Percentiles rank a stretch among this genome's conserved stretches.
Conservation (phyloP, 2,113 vertebrate genomes). For the Corynorhinus townsendii region DNA sequence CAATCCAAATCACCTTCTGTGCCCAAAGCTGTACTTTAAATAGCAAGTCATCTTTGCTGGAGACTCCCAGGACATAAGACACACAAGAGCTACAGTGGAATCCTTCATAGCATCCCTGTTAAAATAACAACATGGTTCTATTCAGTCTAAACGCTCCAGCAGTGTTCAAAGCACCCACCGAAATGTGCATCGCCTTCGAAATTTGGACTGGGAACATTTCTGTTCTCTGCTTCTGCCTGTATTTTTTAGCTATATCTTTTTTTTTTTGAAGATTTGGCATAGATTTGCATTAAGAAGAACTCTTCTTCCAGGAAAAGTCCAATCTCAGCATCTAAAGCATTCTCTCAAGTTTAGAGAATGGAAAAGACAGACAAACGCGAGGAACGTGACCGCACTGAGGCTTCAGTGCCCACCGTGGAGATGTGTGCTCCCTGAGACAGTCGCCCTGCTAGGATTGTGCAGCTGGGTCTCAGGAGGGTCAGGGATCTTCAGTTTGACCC, state of each 20-base stretch:
- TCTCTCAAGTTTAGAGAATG: conserved; percentile 36
- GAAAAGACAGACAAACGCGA: neutral
- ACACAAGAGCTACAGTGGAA: neutral
- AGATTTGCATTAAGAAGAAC: neutral
- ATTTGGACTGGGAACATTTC: neutral
- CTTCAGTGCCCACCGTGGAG: neutral
- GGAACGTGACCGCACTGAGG: neutral
- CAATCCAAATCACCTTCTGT: conserved; percentile 45
- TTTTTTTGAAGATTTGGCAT: conserved; percentile 6
- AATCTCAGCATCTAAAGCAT: neutral
- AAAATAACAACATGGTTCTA: neutral
- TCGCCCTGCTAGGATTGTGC: neutral
- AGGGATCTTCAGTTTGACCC: neutral
- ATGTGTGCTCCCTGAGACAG: neutral
- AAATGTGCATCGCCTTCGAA: neutral
- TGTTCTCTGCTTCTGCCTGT: neutral
- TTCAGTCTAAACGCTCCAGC: neutral
- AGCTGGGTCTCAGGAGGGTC: neutral
- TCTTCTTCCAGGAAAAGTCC: neutral
- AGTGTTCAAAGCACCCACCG: neutral
- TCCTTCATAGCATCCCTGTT: neutral
- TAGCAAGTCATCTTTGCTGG: conserved; percentile 46
- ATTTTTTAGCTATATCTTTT: neutral
- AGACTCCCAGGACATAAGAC: neutral
- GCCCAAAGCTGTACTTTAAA: conserved; percentile 31